Evolutionary conservation across 2,888 invertebrate genomes (phyloP).

Genomic region (Sturmia bella): DNA sequence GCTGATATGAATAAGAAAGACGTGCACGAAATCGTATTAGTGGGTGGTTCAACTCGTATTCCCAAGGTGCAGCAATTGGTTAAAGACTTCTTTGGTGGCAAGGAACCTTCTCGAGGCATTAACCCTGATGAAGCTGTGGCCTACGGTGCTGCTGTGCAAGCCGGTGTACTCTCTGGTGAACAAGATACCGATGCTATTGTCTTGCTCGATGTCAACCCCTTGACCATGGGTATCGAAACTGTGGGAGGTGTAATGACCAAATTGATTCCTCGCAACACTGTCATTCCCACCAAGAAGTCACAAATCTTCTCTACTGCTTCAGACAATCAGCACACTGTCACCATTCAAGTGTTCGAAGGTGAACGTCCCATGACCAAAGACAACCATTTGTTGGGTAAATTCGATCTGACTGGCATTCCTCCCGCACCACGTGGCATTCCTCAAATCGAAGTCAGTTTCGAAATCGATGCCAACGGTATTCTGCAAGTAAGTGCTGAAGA

Average conservation of each 20-base stretch:
- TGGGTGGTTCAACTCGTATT: conserved; percentile 99
- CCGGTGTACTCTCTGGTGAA: conserved; percentile 97
- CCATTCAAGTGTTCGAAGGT: conserved; percentile 99
- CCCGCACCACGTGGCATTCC: conserved; percentile 96
- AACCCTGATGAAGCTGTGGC: conserved; percentile 99
- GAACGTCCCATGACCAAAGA: conserved; percentile 99
- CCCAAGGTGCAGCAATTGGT: conserved; percentile 97
- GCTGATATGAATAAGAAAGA: conserved; percentile 99
- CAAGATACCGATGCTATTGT: conserved; percentile 98
- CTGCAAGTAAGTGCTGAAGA: conserved; percentile 98
- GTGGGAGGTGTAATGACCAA: conserved; percentile 99
- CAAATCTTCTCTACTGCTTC: conserved; percentile 99
- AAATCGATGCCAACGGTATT: conserved; percentile 97
- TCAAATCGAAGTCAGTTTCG: conserved; percentile 96
- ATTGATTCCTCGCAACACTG: conserved; percentile 98
- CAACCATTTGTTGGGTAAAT: conserved; percentile 98
- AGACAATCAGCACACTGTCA: conserved; percentile 99
- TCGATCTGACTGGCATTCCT: conserved; percentile 98
- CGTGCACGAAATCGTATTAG: conserved; percentile 98
- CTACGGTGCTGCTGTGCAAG: conserved; percentile 99
- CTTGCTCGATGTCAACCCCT: conserved; percentile 97
- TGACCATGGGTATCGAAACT: conserved; percentile 99
- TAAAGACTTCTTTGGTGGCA: conserved; percentile 97
- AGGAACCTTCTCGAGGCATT: conserved; percentile 98
- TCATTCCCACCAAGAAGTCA: conserved; percentile 99